Evolutionary conservation across 2,113 vertebrate species (phyloP).

Genomic region (Labeo catla): DNA sequence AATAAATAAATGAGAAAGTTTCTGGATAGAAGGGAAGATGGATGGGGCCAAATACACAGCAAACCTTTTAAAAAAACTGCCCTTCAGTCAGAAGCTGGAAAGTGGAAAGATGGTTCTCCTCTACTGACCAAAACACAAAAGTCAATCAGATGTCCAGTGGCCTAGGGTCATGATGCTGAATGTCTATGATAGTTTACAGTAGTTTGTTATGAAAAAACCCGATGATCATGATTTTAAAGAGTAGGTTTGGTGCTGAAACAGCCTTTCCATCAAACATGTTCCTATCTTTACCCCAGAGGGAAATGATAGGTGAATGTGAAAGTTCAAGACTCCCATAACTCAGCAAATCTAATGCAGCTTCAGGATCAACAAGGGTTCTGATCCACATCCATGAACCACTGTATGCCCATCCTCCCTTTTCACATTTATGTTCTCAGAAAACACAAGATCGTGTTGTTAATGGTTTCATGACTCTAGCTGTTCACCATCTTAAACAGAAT

Average conservation of each 20-base stretch:
- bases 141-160: not conserved
- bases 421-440: not conserved
- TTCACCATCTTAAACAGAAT: not conserved
- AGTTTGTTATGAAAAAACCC: not conserved
- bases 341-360: not conserved
- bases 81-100: not conserved
- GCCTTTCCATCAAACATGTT: not conserved
- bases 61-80: not conserved
- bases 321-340: not conserved
- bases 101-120: not conserved
- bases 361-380: not conserved
- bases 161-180: not conserved
- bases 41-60: not conserved
- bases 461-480: not conserved
- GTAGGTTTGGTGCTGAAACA: not conserved
- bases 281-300: not conserved
- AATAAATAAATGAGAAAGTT: no score
- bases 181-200: not conserved
- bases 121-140: not conserved
- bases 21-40: not conserved
- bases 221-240: not conserved
- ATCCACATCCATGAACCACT: not conserved
- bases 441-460: not conserved
- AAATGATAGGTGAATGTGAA: not conserved
- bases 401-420: not conserved